Base-by-base conservation (phyloP, 1,140 invertebrate species). In the Helicoverpa zea region DNA sequence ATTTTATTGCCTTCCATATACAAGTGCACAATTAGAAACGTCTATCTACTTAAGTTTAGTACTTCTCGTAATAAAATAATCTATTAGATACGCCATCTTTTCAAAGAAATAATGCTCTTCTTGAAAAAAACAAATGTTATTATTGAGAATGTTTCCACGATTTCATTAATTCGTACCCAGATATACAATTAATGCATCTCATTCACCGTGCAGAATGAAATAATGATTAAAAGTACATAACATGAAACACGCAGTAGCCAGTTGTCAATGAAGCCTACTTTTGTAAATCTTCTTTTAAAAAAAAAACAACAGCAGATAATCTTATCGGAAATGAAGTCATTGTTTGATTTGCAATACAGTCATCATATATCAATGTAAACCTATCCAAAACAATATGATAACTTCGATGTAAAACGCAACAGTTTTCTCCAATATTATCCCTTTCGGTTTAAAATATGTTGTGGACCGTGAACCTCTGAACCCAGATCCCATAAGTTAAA, bases 41-140 rank as follows among this genome's bases (percentile, higher is more conserved):
- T 54, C 68, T 72, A 72, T 72, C 23, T 13, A 72, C 11, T 52
- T 13, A 52, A 72, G 12, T 54, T 72, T 72, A 72, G 18, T 72
- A 49, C 49, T 72, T 30, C 29, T 43, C 49, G 23, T 30, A 72
- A 72, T 72, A 13, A 72, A 72, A 72, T 43, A 12, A 47, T 16
- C 35, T 30, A 18, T 16, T 61, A 61, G 14, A 18, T 52, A 29
- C 18, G 66, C 16, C 29, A 9, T 16, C 54, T 9, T 56, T 58
- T 23, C 16, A 11, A 10, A 58, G 11, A 56, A 58, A 58, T 58
- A 66, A 70, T 5, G 18, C 49, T 13, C 43, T 18, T 35, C 9
- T 43, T 10, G 29, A 29, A 18, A 61, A 30, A 23, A 11, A 61
- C 59, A 14, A 30, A 16, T 64, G 43, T 29, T 10, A 2, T 64